Base-by-base conservation (phyloP, 2,113 vertebrate genomes). In the Eptesicus fuscus region DNA sequence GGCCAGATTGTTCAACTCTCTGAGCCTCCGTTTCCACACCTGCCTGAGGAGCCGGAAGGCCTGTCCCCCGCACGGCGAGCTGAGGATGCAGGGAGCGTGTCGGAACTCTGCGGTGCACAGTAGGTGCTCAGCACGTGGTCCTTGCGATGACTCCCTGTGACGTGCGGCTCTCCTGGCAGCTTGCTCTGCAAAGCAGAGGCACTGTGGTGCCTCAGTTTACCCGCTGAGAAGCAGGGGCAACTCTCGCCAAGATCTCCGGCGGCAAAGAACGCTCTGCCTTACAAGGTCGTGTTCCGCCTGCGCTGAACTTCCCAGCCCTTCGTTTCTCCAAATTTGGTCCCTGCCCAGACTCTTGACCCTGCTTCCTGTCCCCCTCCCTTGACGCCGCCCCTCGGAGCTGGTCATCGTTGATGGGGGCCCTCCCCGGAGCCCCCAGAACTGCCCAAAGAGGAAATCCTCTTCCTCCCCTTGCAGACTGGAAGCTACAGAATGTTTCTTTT, bases 301-400 rank as follows among this genome's bases (percentile, higher is more conserved):
- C 44, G 44, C 84, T 71, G 79, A 47, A 28, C 83, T 13, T 28
- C 91, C 93, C 22, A 49, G 32, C 53, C 74, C 76, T 63, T 49
- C 71, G 53, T 22, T 8, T 95, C 73, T 97, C 97, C 95, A 94
- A 96, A 93, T 95, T 97, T 93, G 96, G 96, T 90, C 84, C 84
- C 40, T 88, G 73, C 84, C 53, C 42, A 49, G 93, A 71, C 84
- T 76, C 82, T 28, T 3, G 20, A 74, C 90, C 89, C 73, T 7
- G 44, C 22, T 96, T 97, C 95, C 96, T 90, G 95, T 71, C 77
- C 47, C 23, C 74, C 20, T 18, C 42, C 23, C 82, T 9, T 16
- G 3, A 65, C 44, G 1, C 61, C 22, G 1, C 3, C 87, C 95
- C 10, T 1, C 25, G 1, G 0, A 23, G 20, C 0, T 67, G 88